phyloP scores from a whole-genome alignment of 2,797 vertebrate genomes.

The Megaceryle alcyon region DNA sequence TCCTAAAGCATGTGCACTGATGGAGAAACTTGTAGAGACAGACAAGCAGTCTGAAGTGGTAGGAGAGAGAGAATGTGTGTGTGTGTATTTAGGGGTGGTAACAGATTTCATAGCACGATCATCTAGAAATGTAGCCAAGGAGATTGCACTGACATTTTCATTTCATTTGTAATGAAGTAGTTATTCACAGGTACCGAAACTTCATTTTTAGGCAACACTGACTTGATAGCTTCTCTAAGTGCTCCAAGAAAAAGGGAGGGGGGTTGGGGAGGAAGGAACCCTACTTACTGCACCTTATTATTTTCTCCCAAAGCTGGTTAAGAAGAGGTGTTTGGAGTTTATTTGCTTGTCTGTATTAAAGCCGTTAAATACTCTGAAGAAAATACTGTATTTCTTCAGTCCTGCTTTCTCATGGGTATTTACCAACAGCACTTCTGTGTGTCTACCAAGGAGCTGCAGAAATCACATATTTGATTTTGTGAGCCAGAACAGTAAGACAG shows the following conservation, averaged over 20 bases:
- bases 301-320: not conserved
- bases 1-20: not conserved
- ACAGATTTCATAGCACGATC: not conserved
- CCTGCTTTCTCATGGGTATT: not conserved
- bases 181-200: not conserved
- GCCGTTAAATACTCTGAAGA: not conserved
- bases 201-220: not conserved
- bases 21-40: not conserved
- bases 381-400: not conserved
- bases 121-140: not conserved
- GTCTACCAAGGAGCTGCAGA: not conserved
- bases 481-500: slow-evolving; percentile 23
- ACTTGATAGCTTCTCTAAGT: not conserved
- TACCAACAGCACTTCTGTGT: not conserved
- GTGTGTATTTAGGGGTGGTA: not conserved
- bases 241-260: not conserved
- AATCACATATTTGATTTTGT: slow-evolving; percentile 17
- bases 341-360: not conserved
- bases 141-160: not conserved
- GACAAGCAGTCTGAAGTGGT: not conserved
- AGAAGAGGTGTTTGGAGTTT: not conserved
- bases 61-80: not conserved
- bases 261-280: not conserved
- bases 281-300: not conserved
- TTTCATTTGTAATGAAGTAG: not conserved